Evolutionary conservation across 2,113 vertebrate species (phyloP).

Genomic region (Boleophthalmus pectinirostris): DNA sequence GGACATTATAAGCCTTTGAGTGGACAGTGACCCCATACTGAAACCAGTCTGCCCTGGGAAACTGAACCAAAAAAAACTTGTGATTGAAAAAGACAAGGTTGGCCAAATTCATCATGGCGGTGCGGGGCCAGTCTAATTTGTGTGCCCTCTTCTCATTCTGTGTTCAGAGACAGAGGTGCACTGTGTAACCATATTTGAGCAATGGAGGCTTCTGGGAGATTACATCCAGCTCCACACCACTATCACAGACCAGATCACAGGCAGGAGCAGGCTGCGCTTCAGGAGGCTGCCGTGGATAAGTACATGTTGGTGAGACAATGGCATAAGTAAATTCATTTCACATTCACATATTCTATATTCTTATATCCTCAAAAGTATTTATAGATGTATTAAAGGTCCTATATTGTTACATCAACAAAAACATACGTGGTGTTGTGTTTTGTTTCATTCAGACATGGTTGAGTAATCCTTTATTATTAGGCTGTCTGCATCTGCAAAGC

Average conservation of each 20-base stretch:
- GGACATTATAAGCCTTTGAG: neutral
- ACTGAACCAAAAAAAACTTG: slow-evolving; percentile 20
- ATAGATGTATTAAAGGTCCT: too few species aligned
- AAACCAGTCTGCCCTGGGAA: slow-evolving; percentile 34
- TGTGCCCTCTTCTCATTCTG: slow-evolving; percentile 49
- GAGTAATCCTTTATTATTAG: too few species aligned
- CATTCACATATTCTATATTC: too few species aligned
- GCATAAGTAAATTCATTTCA: slow-evolving; percentile 9
- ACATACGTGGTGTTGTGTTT: too few species aligned
- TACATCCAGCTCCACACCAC: slow-evolving; percentile 57
- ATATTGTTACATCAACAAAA: too few species aligned
- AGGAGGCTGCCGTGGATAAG: slow-evolving; percentile 34
- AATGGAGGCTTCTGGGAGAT: slow-evolving; percentile 59
- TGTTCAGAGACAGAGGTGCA: slow-evolving; percentile 60
- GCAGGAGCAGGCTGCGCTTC: slow-evolving; percentile 50
- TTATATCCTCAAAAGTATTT: too few species aligned
- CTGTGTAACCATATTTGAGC: slow-evolving; percentile 34
- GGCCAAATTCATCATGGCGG: slow-evolving; percentile 56
- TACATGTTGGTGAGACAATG: slow-evolving; percentile 24
- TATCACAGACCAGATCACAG: slow-evolving; percentile 70
- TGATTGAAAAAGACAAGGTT: slow-evolving; percentile 37
- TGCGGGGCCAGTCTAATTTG: slow-evolving; percentile 48
- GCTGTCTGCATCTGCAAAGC: too few species aligned
- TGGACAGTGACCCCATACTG: slow-evolving; percentile 31
- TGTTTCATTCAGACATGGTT: too few species aligned